phyloP scores from a whole-genome alignment of 2,113 vertebrate species.

The Crotalus viridis region DNA sequence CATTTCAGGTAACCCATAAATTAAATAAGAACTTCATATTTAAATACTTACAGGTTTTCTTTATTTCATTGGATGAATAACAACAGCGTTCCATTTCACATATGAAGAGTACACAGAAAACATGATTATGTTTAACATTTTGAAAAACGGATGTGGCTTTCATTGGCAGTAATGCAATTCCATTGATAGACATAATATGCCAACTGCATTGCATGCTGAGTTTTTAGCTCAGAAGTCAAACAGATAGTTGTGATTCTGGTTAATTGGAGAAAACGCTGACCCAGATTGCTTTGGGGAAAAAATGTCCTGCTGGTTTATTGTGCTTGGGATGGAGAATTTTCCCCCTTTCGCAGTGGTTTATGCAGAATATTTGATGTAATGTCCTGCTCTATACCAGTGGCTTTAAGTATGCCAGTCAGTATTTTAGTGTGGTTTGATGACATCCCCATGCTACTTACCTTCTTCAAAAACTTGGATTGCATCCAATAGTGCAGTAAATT shows the following conservation, averaged over 20 bases:
- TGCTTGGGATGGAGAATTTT: no score
- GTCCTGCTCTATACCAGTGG: no score
- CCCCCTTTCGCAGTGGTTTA: neutral
- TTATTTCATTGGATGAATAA: constrained; percentile 23
- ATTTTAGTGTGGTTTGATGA: neutral
- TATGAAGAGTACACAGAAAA: neutral
- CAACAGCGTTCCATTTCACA: neutral
- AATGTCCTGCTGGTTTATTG: neutral
- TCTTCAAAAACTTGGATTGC: neutral
- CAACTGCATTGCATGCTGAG: neutral
- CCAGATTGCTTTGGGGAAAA: rapidly evolving
- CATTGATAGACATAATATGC: constrained; percentile 8
- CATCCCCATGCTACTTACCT: neutral
- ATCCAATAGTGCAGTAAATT: neutral
- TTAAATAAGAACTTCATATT: neutral
- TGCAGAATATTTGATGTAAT: neutral
- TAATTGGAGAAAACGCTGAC: neutral
- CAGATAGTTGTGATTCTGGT: neutral
- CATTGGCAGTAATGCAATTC: neutral
- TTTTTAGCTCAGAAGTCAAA: neutral
- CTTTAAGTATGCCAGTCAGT: neutral
- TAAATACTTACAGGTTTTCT: constrained; percentile 1
- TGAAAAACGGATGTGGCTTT: neutral
- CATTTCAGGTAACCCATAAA: neutral
- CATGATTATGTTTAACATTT: neutral